These are phyloP conservation scores for Dipodomys spectabilis DNA, from an alignment of 2,113 vertebrate genomes.

Conservation along the genomic window DNA sequence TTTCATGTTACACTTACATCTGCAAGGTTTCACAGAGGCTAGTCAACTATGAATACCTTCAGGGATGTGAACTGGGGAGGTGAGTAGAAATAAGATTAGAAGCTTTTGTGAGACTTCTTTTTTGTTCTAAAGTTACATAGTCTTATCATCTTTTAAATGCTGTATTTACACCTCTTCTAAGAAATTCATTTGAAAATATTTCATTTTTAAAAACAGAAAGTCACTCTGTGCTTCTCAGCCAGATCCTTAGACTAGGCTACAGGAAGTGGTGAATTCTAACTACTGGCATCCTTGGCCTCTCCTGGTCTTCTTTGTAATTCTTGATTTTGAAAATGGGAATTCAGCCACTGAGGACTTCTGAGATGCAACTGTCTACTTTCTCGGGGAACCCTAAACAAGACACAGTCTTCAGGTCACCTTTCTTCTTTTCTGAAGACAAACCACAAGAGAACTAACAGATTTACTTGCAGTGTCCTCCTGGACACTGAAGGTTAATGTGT, in stretches of 20 bases:
- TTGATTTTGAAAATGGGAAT: slow-evolving; percentile 74
- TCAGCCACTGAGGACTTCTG: slow-evolving; percentile 25
- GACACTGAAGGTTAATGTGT: background rate
- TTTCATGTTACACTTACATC: background rate
- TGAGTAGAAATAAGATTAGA: background rate
- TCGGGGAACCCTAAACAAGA: slow-evolving; percentile 37
- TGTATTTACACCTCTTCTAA: slow-evolving; percentile 28
- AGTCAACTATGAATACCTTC: background rate
- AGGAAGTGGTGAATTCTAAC: slow-evolving; percentile 22
- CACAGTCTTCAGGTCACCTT: slow-evolving; percentile 13
- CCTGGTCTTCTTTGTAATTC: slow-evolving; percentile 51
- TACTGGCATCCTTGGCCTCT: background rate
- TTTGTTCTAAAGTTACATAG: background rate
- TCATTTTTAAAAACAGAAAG: slow-evolving; percentile 32
- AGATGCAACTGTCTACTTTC: slow-evolving; percentile 45
- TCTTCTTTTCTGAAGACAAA: slow-evolving; percentile 46
- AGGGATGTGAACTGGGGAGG: background rate
- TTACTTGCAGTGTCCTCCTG: background rate
- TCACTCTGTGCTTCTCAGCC: background rate
- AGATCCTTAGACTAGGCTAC: background rate
- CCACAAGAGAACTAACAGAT: background rate
- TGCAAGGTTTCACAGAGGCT: background rate
- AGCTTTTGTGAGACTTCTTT: background rate
- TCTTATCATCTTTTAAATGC: slow-evolving; percentile 25
- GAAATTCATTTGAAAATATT: slow-evolving; percentile 34